A percentile compares a stretch with the other conserved stretches of the same genome.
Conservation (phyloP, 2,113 vertebrate genomes). For the Trogon melanurus region DNA sequence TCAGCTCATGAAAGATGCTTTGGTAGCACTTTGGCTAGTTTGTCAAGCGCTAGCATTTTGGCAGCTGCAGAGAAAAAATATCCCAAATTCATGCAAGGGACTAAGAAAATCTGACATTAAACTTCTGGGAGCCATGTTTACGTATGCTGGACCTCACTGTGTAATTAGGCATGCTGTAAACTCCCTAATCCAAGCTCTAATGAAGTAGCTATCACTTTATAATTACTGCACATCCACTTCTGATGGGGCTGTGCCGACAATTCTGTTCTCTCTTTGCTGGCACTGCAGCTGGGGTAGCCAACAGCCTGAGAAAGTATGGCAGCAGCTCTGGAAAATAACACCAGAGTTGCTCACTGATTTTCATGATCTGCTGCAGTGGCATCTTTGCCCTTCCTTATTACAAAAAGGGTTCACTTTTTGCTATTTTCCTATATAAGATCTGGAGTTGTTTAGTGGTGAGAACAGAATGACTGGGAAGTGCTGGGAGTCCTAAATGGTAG, state of each 20-base stretch:
- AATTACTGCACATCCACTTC: not conserved
- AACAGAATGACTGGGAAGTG: not conserved
- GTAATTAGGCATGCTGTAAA: not conserved
- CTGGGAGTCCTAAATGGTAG: not conserved
- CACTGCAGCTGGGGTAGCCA: not conserved
- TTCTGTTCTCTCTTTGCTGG: not conserved
- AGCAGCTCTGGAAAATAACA: not conserved
- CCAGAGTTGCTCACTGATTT: not conserved
- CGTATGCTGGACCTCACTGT: not conserved
- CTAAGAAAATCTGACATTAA: not conserved
- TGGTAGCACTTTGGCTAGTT: constrained; percentile 64
- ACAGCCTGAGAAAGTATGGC: not conserved
- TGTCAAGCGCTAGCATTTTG: constrained; percentile 65
- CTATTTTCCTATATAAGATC: not conserved
- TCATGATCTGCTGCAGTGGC: not conserved
- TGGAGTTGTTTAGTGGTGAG: not conserved
- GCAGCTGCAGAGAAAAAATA: constrained; percentile 60
- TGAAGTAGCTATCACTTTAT: not conserved
- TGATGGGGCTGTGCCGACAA: accelerated
- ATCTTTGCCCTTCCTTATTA: not conserved
- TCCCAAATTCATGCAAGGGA: not conserved
- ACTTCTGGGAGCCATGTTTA: not conserved
- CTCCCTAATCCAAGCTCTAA: not conserved
- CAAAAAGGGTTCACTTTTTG: not conserved
- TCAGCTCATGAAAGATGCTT: constrained; percentile 64